phyloP scores from a whole-genome alignment of 2,113 vertebrate species.

The Pimephales promelas region DNA sequence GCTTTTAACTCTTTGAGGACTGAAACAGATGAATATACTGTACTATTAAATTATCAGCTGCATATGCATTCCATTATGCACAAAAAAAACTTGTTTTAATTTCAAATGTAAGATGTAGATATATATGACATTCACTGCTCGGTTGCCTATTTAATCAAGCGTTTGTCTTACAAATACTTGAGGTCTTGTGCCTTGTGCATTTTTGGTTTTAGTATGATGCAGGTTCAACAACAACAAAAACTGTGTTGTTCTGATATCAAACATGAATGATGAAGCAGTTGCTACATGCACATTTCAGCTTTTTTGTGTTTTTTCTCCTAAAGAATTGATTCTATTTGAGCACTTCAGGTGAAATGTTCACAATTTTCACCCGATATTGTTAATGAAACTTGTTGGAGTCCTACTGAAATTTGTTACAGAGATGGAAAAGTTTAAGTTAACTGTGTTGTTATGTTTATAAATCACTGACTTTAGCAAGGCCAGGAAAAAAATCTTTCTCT shows the following conservation, averaged over 20 bases:
- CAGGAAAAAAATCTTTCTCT: not conserved
- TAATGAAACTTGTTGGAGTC: not conserved
- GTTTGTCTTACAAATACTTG: conserved; percentile 1
- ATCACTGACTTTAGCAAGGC: not conserved
- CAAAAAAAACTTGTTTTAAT: not conserved
- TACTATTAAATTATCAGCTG: conserved; percentile 4
- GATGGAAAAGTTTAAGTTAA: not conserved
- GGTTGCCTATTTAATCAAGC: not conserved
- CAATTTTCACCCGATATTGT: not conserved
- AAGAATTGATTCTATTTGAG: not conserved
- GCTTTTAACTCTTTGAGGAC: not conserved
- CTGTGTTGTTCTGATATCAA: not conserved
- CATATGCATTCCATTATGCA: not conserved
- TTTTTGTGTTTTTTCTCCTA: not conserved
- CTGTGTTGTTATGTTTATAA: not conserved
- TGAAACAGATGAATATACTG: conserved; percentile 21
- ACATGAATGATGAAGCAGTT: not conserved
- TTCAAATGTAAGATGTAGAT: not conserved
- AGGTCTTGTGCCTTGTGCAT: conserved; percentile 29
- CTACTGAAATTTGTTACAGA: not conserved
- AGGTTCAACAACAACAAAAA: not conserved
- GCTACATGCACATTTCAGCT: not conserved
- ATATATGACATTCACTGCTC: not conserved
- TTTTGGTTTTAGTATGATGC: not conserved
- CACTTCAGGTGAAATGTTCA: not conserved